A percentile compares a stretch with the other conserved stretches of the same genome.
Evolutionary conservation across 2,797 vertebrate genomes (phyloP).

Genomic region (Cuniculus paca): DNA sequence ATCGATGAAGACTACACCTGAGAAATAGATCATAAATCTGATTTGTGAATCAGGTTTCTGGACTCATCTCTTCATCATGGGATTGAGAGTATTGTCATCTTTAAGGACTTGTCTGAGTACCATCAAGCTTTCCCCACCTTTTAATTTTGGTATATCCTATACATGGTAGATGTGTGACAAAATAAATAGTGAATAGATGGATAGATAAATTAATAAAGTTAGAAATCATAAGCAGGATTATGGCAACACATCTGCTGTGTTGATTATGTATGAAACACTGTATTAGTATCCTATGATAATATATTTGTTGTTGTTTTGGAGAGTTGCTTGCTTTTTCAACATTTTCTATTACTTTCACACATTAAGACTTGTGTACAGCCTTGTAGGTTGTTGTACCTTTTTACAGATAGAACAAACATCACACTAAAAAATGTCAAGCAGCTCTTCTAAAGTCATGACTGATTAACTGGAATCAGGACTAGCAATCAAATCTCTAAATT

Average conservation of each 20-base stretch:
- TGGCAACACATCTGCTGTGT: not conserved
- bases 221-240: not conserved
- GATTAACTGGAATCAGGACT: not conserved
- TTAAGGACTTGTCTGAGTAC: not conserved
- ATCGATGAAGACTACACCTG: not conserved
- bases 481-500: not conserved
- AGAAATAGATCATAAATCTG: too few relatives aligned
- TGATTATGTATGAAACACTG: not conserved
- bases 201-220: not conserved
- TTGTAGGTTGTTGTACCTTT: not conserved
- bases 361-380: not conserved
- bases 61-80: not conserved
- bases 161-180: not conserved
- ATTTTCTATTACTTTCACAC: not conserved
- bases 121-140: not conserved
- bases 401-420: not conserved
- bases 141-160: not conserved
- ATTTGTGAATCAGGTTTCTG: not conserved
- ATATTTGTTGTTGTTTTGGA: not conserved
- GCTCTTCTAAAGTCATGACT: not conserved
- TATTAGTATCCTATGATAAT: not conserved
- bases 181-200: not conserved
- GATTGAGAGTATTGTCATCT: not conserved
- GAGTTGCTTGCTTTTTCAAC: not conserved
- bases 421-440: not conserved